Conservation (phyloP, 2,797 vertebrate genomes). For the Smutsia temminckii region DNA sequence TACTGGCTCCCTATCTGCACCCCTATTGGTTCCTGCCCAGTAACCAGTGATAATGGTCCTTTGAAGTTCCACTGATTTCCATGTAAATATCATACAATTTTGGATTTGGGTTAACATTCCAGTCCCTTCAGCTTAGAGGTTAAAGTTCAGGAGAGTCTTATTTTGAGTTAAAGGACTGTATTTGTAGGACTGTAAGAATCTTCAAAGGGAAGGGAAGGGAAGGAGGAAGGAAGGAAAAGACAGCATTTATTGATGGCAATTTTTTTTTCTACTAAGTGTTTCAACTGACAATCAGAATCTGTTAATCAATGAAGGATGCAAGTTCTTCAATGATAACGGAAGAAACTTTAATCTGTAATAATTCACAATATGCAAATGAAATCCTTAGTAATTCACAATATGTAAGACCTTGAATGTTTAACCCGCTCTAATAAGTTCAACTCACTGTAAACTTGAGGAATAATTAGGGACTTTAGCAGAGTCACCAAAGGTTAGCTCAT, state of each 20-base stretch:
- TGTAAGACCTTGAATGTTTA: not conserved
- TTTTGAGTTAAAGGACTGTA: not conserved
- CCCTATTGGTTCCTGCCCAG: not conserved
- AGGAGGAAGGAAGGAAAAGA: not conserved
- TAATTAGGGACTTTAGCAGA: not conserved
- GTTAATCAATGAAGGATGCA: not conserved
- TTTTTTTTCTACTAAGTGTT: not conserved
- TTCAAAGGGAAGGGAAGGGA: not conserved
- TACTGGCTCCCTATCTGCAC: not conserved
- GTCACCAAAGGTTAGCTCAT: not conserved
- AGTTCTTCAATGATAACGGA: not conserved
- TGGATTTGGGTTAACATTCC: not conserved
- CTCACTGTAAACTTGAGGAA: not conserved
- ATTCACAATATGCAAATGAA: not conserved
- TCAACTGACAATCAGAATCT: not conserved
- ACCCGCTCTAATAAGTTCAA: not conserved
- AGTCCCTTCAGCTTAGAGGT: not conserved
- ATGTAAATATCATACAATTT: conserved; percentile 27
- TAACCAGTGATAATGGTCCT: not conserved
- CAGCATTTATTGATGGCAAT: not conserved
- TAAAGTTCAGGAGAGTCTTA: not conserved
- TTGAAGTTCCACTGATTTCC: conserved; percentile 6
- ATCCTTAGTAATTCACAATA: not conserved
- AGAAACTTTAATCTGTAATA: not conserved
- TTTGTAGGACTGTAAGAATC: not conserved